Percentiles rank a stretch among this genome's conserved stretches.
These are phyloP conservation scores for Hemitrygon akajei DNA, from an alignment of 2,797 vertebrate species.

Conservation along the genomic window DNA sequence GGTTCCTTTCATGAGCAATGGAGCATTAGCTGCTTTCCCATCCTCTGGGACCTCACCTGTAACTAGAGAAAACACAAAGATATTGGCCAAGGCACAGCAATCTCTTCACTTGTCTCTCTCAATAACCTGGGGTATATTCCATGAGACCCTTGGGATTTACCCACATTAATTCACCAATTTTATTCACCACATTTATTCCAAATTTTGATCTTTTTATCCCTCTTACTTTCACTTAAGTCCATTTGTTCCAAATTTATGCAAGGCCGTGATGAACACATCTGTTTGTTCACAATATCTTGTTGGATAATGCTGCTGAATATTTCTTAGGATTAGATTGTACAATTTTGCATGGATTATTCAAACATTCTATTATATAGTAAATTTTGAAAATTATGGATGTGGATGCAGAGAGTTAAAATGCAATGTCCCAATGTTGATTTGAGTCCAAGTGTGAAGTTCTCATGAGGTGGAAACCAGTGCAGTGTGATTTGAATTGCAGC, in stretches of 20 bases:
- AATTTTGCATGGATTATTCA: neutral
- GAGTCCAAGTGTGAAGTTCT: neutral
- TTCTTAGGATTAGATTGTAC: neutral
- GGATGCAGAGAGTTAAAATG: neutral
- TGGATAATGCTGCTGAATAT: neutral
- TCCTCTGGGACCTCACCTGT: no score
- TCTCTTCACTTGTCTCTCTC: no score
- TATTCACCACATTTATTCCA: neutral
- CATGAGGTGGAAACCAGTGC: neutral
- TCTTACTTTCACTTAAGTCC: neutral
- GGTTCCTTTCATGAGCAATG: no score
- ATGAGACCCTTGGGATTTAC: no score
- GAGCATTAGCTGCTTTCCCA: no score
- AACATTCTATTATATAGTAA: neutral
- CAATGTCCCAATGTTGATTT: neutral
- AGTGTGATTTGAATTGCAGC: neutral
- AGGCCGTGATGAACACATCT: neutral
- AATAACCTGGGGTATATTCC: no score
- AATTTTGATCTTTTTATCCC: neutral
- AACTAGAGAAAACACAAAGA: no score
- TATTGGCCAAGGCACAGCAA: no score
- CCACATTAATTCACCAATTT: no score
- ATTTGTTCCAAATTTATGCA: neutral
- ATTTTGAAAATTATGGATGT: neutral
- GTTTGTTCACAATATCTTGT: neutral